Evolutionary conservation across 1,140 invertebrate species (phyloP), one percentile per base, ranked within the genome.

Genomic region (Arctopsyche grandis): DNA sequence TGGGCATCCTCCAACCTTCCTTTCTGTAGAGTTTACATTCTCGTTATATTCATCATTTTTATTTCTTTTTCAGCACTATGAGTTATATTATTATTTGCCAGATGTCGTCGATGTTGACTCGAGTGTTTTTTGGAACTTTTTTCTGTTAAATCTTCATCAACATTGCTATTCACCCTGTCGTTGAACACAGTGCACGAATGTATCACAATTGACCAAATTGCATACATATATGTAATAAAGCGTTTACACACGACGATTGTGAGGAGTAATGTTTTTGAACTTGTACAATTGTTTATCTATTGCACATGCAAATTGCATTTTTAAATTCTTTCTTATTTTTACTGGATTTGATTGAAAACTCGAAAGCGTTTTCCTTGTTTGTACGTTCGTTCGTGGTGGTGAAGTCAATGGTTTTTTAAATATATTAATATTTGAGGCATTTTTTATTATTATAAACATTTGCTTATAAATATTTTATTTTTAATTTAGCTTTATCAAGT

Each of bases 1-100:
- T 86, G 88, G 89, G 87, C 87, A 88, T 89, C 88, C 89, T 90
- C 89, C 89, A 89, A 89, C 88, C 87, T 83, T 84, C 87, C 86
- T 88, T 86, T 88, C 86, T 80, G 81, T 82, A 82, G 79, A 66
- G 69, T 79, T 82, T 82, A 82, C 60, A 60, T 80, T 76, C n/a
- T 75, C 79, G 71, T 80, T 38, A 38, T 79, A 82, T 75, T 79
- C 56, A 75, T 80, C 66, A 48, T 80, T 79, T 82, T 82, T 63
- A 69, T 79, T 78, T 78, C 77, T 78, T 82, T 82, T 82, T 82
- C 81, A 75, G 77, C 78, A 83, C 82, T 82, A 78, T 79, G 46
- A 46, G 78, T 60, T 78, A 21, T 78, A 44, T 80, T 80, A 26
- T 78, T 73, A 69, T 78, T 78, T 80, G 77, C 69, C 79, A 69